phyloP scores from a whole-genome alignment of 2,888 invertebrate genomes.

The Caenorhabditis sulstoni region DNA sequence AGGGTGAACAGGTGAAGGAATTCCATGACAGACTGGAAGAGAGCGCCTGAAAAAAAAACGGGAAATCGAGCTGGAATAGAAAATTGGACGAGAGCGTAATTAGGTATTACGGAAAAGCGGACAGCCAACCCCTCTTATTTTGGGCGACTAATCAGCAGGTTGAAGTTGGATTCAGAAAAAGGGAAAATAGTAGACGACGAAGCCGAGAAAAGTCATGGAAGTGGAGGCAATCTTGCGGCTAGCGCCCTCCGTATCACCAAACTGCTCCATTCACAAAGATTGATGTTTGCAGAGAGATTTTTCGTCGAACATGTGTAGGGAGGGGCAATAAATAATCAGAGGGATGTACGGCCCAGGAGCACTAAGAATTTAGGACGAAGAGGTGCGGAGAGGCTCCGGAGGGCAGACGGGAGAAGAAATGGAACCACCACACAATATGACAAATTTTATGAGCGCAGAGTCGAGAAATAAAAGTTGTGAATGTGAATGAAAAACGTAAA shows the following conservation, averaged over 20 bases:
- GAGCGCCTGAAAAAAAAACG: not conserved
- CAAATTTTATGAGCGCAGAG: slow-evolving; percentile 44
- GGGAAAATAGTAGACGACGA: not conserved
- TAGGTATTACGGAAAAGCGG: slow-evolving; percentile 30
- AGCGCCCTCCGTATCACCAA: slow-evolving; percentile 17
- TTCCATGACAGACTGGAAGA: slow-evolving; percentile 16
- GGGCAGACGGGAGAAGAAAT: not conserved
- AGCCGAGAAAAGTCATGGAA: not conserved
- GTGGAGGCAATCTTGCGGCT: not conserved
- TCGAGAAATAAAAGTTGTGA: slow-evolving; percentile 37
- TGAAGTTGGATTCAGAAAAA: slow-evolving; percentile 4
- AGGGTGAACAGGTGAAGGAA: slow-evolving; percentile 35
- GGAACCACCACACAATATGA: slow-evolving; percentile 42
- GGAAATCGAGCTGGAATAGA: not conserved
- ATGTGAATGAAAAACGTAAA: slow-evolving; percentile 7
- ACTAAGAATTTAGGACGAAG: slow-evolving; percentile 40
- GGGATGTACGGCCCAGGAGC: slow-evolving; percentile 41
- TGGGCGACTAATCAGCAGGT: slow-evolving; percentile 38
- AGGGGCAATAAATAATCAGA: slow-evolving; percentile 54
- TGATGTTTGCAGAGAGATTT: slow-evolving; percentile 18
- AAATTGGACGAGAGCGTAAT: slow-evolving; percentile 27
- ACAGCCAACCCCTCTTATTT: slow-evolving; percentile 4
- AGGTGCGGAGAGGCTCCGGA: slow-evolving; percentile 14
- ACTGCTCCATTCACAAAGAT: slow-evolving; percentile 40
- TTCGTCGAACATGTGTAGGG: slow-evolving; percentile 44